A percentile compares a stretch with the other conserved stretches of the same genome.
These are phyloP conservation scores for Hippasteria phrygiana DNA, from an alignment of 53 echinoderm and acorn worm species.

Conservation along the genomic window DNA sequence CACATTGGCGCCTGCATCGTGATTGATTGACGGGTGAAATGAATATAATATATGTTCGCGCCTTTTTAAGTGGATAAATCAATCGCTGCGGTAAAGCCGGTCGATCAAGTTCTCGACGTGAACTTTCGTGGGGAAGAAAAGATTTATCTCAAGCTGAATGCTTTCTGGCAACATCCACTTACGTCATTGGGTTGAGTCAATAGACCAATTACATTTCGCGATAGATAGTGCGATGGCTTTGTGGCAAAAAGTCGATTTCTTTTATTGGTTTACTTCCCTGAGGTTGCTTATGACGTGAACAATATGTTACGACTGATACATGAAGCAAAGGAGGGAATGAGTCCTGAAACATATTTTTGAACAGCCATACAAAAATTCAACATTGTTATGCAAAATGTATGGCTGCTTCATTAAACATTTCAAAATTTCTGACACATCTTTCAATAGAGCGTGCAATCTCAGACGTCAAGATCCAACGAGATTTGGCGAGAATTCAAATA, in stretches of 20 bases:
- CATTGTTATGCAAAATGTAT: no score
- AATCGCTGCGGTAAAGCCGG: slow-evolving; percentile 6
- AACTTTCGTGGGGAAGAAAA: slow-evolving; percentile 1
- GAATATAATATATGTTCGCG: slow-evolving; percentile 60
- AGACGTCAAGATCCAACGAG: no score
- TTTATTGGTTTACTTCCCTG: not conserved
- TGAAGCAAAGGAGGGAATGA: no score
- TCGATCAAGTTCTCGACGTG: slow-evolving; percentile 8
- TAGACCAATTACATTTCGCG: not conserved
- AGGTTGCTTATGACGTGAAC: not conserved
- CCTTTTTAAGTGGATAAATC: slow-evolving; percentile 61
- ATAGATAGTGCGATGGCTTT: not conserved
- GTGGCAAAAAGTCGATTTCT: not conserved
- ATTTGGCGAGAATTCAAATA: no score
- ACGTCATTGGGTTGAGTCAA: not conserved
- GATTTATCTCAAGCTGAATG: slow-evolving; percentile 13
- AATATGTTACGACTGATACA: no score
- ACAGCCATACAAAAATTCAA: no score
- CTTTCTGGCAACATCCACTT: not conserved
- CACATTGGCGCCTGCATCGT: slow-evolving; percentile 44
- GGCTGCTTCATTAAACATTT: no score
- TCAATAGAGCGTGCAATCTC: no score
- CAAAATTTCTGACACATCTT: no score
- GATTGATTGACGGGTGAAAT: slow-evolving; percentile 46
- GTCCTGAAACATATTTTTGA: no score